Evolutionary conservation across 2,797 vertebrate genomes (phyloP), one percentile per base, ranked within the genome.

Genomic region (Lates japonicus): DNA sequence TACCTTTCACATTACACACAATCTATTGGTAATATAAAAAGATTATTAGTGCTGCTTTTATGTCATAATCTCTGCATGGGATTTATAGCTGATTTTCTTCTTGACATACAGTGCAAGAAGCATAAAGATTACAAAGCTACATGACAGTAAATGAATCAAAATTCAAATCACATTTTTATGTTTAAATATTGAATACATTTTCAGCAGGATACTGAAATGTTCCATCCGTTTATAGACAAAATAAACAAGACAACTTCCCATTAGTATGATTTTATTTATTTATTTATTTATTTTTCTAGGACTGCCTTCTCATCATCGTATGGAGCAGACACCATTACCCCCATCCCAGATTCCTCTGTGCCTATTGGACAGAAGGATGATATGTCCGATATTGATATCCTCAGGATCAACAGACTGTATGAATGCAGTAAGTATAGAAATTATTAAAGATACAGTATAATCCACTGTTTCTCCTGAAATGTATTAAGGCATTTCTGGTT

Each of bases 331-430:
- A 77, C 72, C 33, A 74, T 87, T 3, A 77, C 57, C 20, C 82
- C 73, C 7, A 82, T 82, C n/a, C 78, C 81, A 33, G 71, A 76
- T 49, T 33, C 75, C 44, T 70, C 64, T 35, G 72, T 84, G 19
- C 59, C 48, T 2, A 29, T 76, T 19, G 74, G 77, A 22, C 65
- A 83, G 49, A 70, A 72, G 44, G 14, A 70, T 1, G 37, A n/a
- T 0, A 87, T 84, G 76, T 85, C 82, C 33, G 14, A 77, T 5
- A 70, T 52, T 9, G 69, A 87, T 22, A 61, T 87, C 17, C 61
- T 77, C n/a, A 82, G 65, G 29, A 16, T 87, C 73, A 87, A 82
- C 6, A 77, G 3, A 10, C 54, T 86, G 7, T 82, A 80, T 0
- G 1, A 58, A 31, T 80, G 73, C 65, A 57, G 75, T 79, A n/a